A percentile compares a stretch with the other conserved stretches of the same genome.
These are phyloP conservation scores for Hozukius guyotensis DNA, from an alignment of 2,797 vertebrate species.

Conservation along the genomic window DNA sequence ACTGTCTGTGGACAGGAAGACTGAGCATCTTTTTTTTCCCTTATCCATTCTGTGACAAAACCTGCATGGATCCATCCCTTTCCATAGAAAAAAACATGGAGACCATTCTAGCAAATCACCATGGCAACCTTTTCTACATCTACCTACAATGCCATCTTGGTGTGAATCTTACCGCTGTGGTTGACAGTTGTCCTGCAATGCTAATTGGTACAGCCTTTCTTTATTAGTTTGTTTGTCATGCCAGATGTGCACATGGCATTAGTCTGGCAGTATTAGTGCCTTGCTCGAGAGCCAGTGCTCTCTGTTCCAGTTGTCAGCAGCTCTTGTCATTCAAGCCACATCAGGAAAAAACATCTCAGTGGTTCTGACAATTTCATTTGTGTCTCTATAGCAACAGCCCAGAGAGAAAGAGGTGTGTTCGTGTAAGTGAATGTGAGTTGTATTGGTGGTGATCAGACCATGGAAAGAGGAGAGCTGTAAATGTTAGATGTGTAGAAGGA, in stretches of 20 bases:
- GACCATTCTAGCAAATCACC: slow-evolving; percentile 18
- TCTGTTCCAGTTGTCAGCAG: slow-evolving; percentile 23
- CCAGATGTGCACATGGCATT: neutral
- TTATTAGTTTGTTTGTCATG: neutral
- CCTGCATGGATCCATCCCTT: neutral
- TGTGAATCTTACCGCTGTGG: neutral
- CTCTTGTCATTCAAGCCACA: slow-evolving; percentile 33
- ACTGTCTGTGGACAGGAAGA: neutral
- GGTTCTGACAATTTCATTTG: slow-evolving; percentile 44
- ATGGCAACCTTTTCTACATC: slow-evolving; percentile 40
- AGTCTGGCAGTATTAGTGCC: neutral
- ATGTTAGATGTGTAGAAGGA: neutral
- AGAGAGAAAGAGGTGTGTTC: slow-evolving; percentile 3
- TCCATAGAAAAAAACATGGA: slow-evolving; percentile 1
- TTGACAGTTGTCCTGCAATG: neutral
- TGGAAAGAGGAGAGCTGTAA: slow-evolving; percentile 10
- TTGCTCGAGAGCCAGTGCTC: slow-evolving; percentile 7
- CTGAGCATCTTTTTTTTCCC: neutral
- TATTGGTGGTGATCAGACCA: neutral
- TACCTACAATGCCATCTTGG: neutral
- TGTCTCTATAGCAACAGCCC: slow-evolving; percentile 66
- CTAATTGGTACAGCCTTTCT: neutral
- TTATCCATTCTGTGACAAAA: neutral
- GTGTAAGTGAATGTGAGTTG: neutral
- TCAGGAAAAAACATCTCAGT: slow-evolving; percentile 22